A percentile compares a stretch with the other conserved stretches of the same genome.
These are phyloP conservation scores for Donacobius atricapilla DNA, from an alignment of 2,113 vertebrate genomes.

Conservation along the genomic window DNA sequence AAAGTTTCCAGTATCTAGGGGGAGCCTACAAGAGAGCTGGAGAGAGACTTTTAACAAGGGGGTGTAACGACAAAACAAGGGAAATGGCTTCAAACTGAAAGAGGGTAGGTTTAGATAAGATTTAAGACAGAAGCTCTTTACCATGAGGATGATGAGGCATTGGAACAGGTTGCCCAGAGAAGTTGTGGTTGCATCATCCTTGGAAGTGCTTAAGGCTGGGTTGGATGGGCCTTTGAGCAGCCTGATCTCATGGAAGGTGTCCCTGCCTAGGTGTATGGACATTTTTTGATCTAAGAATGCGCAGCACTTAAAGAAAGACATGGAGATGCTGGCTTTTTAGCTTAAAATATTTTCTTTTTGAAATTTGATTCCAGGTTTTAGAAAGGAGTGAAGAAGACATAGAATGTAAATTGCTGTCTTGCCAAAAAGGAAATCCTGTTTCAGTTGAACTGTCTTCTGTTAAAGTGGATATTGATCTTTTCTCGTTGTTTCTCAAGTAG, in stretches of 20 bases:
- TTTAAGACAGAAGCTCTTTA: background rate
- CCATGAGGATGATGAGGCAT: background rate
- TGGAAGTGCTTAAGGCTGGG: accelerated
- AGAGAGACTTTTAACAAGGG: background rate
- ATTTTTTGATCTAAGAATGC: background rate
- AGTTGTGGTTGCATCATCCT: background rate
- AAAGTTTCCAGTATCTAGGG: background rate
- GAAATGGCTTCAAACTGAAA: background rate
- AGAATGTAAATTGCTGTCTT: background rate
- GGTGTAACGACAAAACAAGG: background rate
- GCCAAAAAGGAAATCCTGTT: background rate
- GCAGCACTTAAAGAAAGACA: background rate
- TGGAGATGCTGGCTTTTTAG: background rate
- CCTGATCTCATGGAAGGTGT: accelerated
- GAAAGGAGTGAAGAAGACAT: background rate
- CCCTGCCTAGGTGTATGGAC: background rate
- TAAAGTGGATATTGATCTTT: background rate
- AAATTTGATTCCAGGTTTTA: background rate
- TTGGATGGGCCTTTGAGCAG: background rate
- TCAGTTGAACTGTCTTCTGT: background rate
- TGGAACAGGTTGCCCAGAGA: background rate
- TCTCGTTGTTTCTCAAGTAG: background rate
- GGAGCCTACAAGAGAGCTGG: background rate
- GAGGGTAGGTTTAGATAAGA: background rate
- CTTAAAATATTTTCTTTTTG: background rate